Conservation (phyloP, 2,797 vertebrate species). For the Crenichthys baileyi region DNA sequence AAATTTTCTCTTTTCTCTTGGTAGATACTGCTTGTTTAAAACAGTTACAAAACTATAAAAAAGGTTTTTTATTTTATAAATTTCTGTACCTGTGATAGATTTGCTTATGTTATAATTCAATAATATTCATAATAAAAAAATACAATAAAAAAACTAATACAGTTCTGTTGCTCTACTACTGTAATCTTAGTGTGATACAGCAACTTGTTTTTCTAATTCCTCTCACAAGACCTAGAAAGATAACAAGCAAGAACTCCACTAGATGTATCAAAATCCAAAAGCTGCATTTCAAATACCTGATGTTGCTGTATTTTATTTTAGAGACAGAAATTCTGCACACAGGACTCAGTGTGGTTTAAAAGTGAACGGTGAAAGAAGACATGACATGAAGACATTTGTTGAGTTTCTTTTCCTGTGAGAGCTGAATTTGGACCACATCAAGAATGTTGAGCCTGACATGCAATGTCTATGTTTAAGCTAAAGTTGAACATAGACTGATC, state of each 20-base stretch:
- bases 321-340: background rate
- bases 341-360: no score
- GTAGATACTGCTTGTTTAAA: no score
- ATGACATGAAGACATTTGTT: background rate
- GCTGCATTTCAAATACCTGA: background rate
- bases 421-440: background rate
- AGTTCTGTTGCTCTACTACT: background rate
- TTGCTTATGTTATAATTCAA: background rate
- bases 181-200: background rate
- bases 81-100: background rate
- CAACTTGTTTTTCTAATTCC: background rate
- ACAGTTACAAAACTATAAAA: no score
- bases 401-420: background rate
- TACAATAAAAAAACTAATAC: no score
- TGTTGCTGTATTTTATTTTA: background rate
- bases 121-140: background rate
- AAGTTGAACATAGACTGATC: background rate
- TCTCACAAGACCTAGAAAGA: background rate
- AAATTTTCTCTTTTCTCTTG: no score
- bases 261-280: no score
- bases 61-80: background rate
- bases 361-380: background rate
- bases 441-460: background rate
- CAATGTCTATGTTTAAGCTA: background rate
- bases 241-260: background rate